Base-by-base conservation (phyloP, 2,113 vertebrate genomes). In the Sander vitreus region DNA sequence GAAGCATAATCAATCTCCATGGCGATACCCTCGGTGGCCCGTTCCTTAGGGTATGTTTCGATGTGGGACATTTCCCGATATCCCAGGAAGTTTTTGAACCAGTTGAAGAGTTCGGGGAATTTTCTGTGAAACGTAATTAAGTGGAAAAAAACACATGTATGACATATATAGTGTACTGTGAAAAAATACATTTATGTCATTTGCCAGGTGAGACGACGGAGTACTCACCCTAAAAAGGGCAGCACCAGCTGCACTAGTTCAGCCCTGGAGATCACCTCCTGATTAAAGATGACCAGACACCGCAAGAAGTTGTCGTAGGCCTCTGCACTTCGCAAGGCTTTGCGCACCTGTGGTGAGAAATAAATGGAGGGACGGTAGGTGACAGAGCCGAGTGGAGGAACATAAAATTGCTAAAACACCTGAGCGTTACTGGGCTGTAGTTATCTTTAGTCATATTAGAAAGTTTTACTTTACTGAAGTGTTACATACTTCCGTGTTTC, bases 1-100 rank as follows among this genome's bases (percentile, higher is more conserved):
- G 98, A 99, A 57, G 98, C 97, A 51, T 99, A 99, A 91, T 99
- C 98, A 59, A 99, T 99, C 92, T 99, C 98, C 98, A 99, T 99
- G 87, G 98, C 98, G 86, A 99, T 99, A 71, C 98, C 98, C 90
- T 99, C 98, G 0, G 98, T 99, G 51, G 97, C 97, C 74, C 98
- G 94, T 54, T 99, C 98, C 93, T 99, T 99, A 0, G 98, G 98
- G 88, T 97, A 99, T 0, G 96, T 95, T 94, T 99, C 98, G 81
- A 98, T 94, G 88, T 99, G 98, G 73, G 97, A 97, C 83, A 90
- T 92, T 80, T 99, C 98, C 69, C 98, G 98, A 91, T 99, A 99
- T 2, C 98, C 98, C 95, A 99, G 93, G 71, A 99, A 99, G 94
- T 98, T 99, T 94, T 99, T 99, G 90, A 99, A 99, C 98, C 98